Conservation (phyloP, 30 jellyfish, hydroid and myxozoan genomes). For the Aurelia aurita complex sp. Pacific region DNA sequence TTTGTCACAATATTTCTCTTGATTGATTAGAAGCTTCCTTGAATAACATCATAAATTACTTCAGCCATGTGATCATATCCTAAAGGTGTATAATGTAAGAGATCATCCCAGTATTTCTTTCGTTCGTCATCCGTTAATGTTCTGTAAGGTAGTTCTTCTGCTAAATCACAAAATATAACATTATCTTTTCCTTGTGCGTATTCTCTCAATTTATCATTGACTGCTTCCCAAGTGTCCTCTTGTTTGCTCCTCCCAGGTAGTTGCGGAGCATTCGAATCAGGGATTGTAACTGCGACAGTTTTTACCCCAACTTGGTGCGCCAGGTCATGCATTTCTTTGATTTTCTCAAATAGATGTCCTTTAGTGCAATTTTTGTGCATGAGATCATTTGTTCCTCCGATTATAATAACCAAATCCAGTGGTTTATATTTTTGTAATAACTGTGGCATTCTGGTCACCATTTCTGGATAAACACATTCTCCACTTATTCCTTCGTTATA, state of each 20-base stretch:
- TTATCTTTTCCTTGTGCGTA: constrained; percentile 51
- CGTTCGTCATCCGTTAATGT: constrained; percentile 68
- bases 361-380: constrained; percentile 16
- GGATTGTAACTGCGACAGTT: constrained; percentile 84
- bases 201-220: constrained; percentile 47
- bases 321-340: constrained; percentile 55
- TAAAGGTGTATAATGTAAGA: constrained; percentile 68
- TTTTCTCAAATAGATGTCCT: constrained; percentile 21
- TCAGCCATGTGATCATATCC: constrained; percentile 97
- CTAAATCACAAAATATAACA: constrained; percentile 83
- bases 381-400: constrained; percentile 97
- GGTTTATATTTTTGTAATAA: constrained; percentile 57
- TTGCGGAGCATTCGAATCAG: constrained; percentile 57
- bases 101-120: constrained; percentile 85
- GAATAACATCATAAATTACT: constrained; percentile 73
- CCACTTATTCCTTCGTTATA: constrained; percentile 90
- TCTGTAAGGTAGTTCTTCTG: constrained; percentile 73
- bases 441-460: constrained; percentile 74
- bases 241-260: constrained; percentile 37
- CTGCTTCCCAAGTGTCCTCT: constrained; percentile 48
- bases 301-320: constrained; percentile 45
- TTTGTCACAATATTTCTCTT: too few relatives aligned
- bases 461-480: constrained; percentile 68
- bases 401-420: constrained; percentile 71
- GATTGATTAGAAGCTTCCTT: constrained; percentile 41